phyloP scores from a whole-genome alignment of 2,797 vertebrate species.

The Myotis myotis region DNA sequence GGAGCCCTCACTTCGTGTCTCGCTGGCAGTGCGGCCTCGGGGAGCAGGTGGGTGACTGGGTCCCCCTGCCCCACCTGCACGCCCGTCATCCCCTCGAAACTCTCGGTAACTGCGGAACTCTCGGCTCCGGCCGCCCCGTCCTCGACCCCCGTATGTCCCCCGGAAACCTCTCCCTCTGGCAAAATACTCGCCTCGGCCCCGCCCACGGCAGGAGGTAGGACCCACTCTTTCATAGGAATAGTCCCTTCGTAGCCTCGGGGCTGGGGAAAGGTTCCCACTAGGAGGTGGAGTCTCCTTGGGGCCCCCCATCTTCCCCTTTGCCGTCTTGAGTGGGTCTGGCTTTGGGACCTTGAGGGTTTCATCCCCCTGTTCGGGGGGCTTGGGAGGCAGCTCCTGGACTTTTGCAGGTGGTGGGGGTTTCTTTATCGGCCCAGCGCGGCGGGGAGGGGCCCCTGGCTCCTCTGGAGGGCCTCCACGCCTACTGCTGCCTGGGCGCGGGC shows the following conservation, averaged over 20 bases:
- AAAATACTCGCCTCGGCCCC: slow-evolving; percentile 93
- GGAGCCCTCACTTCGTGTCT: slow-evolving; percentile 94
- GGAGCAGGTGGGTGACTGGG: slow-evolving; percentile 53
- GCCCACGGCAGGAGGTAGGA: slow-evolving; percentile 82
- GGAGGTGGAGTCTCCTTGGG: slow-evolving; percentile 69
- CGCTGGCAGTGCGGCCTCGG: slow-evolving; percentile 91
- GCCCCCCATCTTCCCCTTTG: slow-evolving; percentile 70
- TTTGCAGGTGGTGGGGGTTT: slow-evolving; percentile 87
- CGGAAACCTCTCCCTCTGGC: slow-evolving; percentile 92
- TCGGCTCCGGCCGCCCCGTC: slow-evolving; percentile 84
- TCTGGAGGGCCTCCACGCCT: slow-evolving; percentile 80
- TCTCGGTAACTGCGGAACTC: slow-evolving; percentile 89
- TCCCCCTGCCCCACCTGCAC: slow-evolving; percentile 64
- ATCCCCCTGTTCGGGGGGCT: slow-evolving; percentile 80
- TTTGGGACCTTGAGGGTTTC: slow-evolving; percentile 72
- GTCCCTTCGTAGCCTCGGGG: slow-evolving; percentile 82
- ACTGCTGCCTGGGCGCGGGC: slow-evolving; percentile 91
- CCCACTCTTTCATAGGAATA: slow-evolving; percentile 86
- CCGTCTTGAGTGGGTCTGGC: slow-evolving; percentile 72
- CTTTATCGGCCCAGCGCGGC: slow-evolving; percentile 93
- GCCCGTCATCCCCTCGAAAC: slow-evolving; percentile 82
- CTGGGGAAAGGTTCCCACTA: slow-evolving; percentile 72
- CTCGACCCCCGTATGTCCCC: slow-evolving; percentile 88
- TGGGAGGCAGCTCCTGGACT: slow-evolving; percentile 72
- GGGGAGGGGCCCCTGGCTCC: slow-evolving; percentile 80